Conservation (phyloP, 2,797 vertebrate genomes). For the Lagocephalus sceleratus region DNA sequence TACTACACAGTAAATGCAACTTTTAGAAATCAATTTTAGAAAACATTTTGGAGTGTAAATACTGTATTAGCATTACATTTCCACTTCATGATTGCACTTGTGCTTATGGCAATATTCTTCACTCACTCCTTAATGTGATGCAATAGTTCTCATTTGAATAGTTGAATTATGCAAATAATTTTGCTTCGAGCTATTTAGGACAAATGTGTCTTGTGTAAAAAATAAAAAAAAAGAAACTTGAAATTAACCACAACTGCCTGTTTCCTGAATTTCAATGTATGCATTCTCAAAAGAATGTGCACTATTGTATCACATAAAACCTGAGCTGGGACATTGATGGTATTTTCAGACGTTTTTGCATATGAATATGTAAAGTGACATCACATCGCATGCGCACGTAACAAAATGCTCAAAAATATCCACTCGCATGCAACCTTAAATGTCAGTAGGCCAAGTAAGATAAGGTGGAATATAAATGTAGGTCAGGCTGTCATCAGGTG, state of each 20-base stretch:
- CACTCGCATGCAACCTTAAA: conserved; percentile 15
- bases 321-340: too few species aligned
- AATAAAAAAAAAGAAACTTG: conserved; percentile 19
- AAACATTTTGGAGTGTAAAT: neutral
- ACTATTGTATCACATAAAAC: too few species aligned
- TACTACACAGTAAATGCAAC: neutral
- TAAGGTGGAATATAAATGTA: conserved; percentile 24
- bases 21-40: neutral
- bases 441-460: conserved; percentile 30
- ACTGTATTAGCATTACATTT: conserved; percentile 26
- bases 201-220: conserved; percentile 8
- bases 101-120: conserved; percentile 44
- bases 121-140: conserved; percentile 57
- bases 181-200: conserved; percentile 18
- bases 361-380: neutral
- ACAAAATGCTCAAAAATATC: neutral
- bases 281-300: neutral
- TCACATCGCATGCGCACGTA: neutral
- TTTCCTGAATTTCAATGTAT: neutral
- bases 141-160: conserved; percentile 37
- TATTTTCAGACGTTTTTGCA: neutral
- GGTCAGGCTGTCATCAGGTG: conserved; percentile 36
- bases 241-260: conserved; percentile 4
- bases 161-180: conserved; percentile 55
- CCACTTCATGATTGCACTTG: conserved; percentile 43